Base-by-base conservation (phyloP, 2,113 vertebrate species). In the Hyla sarda region DNA sequence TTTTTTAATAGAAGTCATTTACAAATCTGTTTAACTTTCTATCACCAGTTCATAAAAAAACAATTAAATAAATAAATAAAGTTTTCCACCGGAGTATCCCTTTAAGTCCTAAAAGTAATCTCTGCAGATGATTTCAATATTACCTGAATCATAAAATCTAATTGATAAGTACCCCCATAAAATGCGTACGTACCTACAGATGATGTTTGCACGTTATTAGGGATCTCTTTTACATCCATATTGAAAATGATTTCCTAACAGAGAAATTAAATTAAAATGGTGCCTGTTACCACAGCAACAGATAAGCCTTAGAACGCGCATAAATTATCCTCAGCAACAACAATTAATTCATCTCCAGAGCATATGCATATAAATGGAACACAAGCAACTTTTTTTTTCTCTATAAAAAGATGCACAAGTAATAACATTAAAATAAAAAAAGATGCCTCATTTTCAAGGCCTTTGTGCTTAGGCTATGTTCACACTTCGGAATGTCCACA, bases 301-400 rank as follows among this genome's bases (percentile, higher is more conserved):
- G 30, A 30, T 32, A 28, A 54, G 50, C 25, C 52, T 58, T n/a
- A 37, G 17, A 34, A 5, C 32, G 11, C n/a, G 76, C 75, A 77
- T 77, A 77, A 77, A 54, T 77, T 48, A 77, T 30, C 75, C 28
- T 19, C 75, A 23, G 25, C 25, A 52, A 48, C 23, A 25, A 76
- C 48, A 76, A 77, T 77, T 77, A 77, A 34, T 77, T 77, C 75
- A 54, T 77, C 75, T 54, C 23, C 30, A 28, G 75, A 77, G 75
- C 28, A 32, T 77, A 77, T 34, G 48, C 50, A 32, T 32, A 21
- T 54, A n/a, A 54, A 54, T 54, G 9, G 5, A 7, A 37, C 34
- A 21, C 67, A 4, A 34, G 16, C 28, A 19, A 37, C 17, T 28
- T 28, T 10, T 28, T 12, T 13, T n/a, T n/a, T n/a, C n/a, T n/a